A percentile compares a stretch with the other conserved stretches of the same genome.
These are phyloP conservation scores for Rhagoletis pomonella DNA, from an alignment of 1,140 invertebrate genomes.

Conservation along the genomic window DNA sequence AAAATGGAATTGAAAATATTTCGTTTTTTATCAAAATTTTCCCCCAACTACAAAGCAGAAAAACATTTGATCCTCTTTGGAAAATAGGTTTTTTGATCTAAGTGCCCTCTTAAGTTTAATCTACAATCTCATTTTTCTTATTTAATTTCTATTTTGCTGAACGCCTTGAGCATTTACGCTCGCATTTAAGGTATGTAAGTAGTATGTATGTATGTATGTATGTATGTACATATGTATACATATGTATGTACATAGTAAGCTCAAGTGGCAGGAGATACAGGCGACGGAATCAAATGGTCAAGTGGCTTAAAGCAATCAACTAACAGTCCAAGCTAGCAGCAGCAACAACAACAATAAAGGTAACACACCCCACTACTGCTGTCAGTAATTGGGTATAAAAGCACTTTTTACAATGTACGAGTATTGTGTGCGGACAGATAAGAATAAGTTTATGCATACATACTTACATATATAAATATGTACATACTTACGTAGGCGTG, in stretches of 20 bases:
- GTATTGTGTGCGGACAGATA: slow-evolving; percentile 4
- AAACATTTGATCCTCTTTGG: slow-evolving; percentile 44
- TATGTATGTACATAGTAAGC: too few species aligned
- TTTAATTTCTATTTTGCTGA: slow-evolving; percentile 49
- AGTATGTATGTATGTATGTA: too few species aligned
- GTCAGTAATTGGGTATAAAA: slow-evolving; percentile 41
- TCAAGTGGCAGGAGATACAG: not conserved
- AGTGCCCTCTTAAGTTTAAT: slow-evolving; percentile 49
- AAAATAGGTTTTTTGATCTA: slow-evolving; percentile 43
- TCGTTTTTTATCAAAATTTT: not conserved
- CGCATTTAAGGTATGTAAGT: slow-evolving; percentile 2
- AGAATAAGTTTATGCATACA: not conserved
- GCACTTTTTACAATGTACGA: slow-evolving; percentile 30
- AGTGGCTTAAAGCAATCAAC: slow-evolving; percentile 39
- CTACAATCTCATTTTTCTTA: slow-evolving; percentile 52
- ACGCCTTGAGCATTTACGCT: slow-evolving; percentile 46
- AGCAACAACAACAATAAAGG: not conserved
- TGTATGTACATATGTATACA: too few species aligned
- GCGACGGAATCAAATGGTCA: slow-evolving; percentile 27
- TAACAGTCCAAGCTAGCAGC: not conserved
- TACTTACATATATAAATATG: not conserved
- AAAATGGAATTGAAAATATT: slow-evolving; percentile 35
- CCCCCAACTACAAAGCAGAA: slow-evolving; percentile 16
- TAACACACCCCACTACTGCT: slow-evolving; percentile 12
- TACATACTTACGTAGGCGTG: not conserved